Evolutionary conservation across 1,140 invertebrate species (phyloP).

Genomic region (Aporrectodea caliginosa): DNA sequence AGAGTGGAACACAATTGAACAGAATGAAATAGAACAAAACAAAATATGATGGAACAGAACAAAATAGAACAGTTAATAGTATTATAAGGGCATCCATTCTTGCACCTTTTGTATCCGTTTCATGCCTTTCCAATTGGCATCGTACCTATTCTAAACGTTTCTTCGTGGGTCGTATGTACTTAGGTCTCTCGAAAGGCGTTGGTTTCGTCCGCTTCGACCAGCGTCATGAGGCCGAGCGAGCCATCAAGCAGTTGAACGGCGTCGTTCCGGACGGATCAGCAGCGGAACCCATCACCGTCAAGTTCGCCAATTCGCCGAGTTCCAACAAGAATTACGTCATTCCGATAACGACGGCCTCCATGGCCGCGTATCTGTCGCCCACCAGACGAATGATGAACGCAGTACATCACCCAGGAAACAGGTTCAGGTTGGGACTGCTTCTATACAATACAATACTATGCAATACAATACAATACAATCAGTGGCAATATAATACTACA

Average conservation of each 20-base stretch:
- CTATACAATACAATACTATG: too few species aligned
- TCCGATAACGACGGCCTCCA: slow-evolving; percentile 39
- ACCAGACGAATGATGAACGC: slow-evolving; percentile 74
- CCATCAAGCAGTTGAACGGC: slow-evolving; percentile 96
- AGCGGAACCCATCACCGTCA: slow-evolving; percentile 95
- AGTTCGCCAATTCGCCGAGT: slow-evolving; percentile 87
- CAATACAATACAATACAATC: too few species aligned
- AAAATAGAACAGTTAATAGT: too few species aligned
- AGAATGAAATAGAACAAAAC: too few species aligned
- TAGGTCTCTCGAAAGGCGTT: slow-evolving; percentile 95
- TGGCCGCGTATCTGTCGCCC: slow-evolving; percentile 70
- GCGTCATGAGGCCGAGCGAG: slow-evolving; percentile 90
- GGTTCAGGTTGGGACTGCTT: too few species aligned
- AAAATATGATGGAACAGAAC: too few species aligned
- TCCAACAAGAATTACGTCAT: slow-evolving; percentile 44
- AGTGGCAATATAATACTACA: too few species aligned
- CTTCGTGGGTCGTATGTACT: not conserved
- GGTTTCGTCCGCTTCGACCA: slow-evolving; percentile 99
- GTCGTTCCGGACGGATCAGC: slow-evolving; percentile 81
- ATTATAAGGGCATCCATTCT: too few species aligned
- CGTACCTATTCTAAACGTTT: too few species aligned
- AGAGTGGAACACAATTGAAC: too few species aligned
- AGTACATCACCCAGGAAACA: not conserved
- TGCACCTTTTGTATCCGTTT: too few species aligned
- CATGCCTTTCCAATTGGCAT: too few species aligned